phyloP scores from a whole-genome alignment of 2,797 vertebrate genomes.

The Tympanoctomys barrerae region DNA sequence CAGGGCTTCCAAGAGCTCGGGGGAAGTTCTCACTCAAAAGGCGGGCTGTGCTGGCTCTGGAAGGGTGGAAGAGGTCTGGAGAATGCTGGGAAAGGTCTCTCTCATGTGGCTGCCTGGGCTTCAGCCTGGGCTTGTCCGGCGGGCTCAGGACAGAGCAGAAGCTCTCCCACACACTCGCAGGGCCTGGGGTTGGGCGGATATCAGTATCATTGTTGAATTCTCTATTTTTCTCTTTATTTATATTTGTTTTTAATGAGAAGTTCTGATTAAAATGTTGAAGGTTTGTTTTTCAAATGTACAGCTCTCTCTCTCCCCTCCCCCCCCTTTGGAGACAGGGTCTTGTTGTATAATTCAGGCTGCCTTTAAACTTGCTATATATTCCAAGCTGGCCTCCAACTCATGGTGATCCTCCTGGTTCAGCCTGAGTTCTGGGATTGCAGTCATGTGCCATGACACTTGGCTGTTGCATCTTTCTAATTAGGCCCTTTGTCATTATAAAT shows the following conservation, averaged over 20 bases:
- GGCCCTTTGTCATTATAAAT: constrained; percentile 31
- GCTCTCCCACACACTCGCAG: too few species aligned
- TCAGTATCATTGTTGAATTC: neutral
- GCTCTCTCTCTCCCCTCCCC: neutral
- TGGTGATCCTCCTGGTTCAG: neutral
- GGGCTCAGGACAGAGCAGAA: too few species aligned
- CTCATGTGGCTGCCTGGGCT: too few species aligned
- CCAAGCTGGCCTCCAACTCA: neutral
- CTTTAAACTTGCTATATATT: neutral
- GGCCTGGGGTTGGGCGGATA: too few species aligned
- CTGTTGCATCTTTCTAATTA: neutral
- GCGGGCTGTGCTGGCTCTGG: too few species aligned
- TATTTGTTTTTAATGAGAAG: neutral
- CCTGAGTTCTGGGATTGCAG: neutral
- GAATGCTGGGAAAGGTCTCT: too few species aligned
- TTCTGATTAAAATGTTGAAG: constrained; percentile 1
- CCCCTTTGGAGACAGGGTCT: neutral
- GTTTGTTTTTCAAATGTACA: neutral
- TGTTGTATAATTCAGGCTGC: neutral
- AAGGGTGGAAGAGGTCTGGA: too few species aligned
- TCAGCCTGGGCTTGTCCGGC: too few species aligned
- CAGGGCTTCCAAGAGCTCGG: too few species aligned
- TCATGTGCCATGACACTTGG: neutral
- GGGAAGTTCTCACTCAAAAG: too few species aligned
- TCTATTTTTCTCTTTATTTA: neutral